Conservation (phyloP, 1,140 invertebrate genomes). For the Magallana angulata region DNA sequence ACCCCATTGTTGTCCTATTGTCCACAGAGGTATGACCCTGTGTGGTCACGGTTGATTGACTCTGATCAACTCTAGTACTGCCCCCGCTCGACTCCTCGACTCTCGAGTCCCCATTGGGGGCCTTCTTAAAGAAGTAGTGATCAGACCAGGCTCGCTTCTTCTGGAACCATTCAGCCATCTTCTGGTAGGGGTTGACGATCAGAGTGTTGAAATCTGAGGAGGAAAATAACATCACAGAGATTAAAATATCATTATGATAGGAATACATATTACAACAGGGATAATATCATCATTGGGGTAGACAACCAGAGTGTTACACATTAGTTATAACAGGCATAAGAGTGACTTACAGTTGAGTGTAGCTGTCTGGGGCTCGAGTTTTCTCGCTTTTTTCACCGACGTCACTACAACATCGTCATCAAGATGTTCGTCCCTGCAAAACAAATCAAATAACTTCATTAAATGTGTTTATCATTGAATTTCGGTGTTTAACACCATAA, state of each 20-base stretch:
- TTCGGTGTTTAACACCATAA: too few relatives aligned
- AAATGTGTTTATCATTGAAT: too few relatives aligned
- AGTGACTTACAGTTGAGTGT: not conserved
- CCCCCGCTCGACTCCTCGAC: not conserved
- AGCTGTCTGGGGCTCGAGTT: slow-evolving; percentile 9
- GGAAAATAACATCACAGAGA: too few relatives aligned
- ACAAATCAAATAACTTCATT: too few relatives aligned
- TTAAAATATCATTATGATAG: too few relatives aligned
- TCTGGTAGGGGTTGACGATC: slow-evolving; percentile 42
- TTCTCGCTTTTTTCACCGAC: slow-evolving; percentile 35
- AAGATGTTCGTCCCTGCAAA: slow-evolving; percentile 57
- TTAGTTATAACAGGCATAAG: too few relatives aligned
- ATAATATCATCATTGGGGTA: not conserved
- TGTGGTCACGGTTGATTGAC: not conserved
- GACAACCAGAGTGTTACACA: not conserved
- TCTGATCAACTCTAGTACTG: not conserved
- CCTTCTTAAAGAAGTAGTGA: slow-evolving; percentile 16
- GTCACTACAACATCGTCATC: slow-evolving; percentile 45
- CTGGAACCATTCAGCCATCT: slow-evolving; percentile 44
- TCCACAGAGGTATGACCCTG: not conserved
- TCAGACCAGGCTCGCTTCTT: slow-evolving; percentile 31
- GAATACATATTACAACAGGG: too few relatives aligned
- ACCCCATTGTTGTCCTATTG: not conserved
- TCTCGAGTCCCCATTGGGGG: not conserved
- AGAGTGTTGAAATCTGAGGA: slow-evolving; percentile 39